Evolutionary conservation across 2,797 vertebrate genomes (phyloP), one percentile per base, ranked within the genome.

Genomic region (Microctenopoma steveboyesi): DNA sequence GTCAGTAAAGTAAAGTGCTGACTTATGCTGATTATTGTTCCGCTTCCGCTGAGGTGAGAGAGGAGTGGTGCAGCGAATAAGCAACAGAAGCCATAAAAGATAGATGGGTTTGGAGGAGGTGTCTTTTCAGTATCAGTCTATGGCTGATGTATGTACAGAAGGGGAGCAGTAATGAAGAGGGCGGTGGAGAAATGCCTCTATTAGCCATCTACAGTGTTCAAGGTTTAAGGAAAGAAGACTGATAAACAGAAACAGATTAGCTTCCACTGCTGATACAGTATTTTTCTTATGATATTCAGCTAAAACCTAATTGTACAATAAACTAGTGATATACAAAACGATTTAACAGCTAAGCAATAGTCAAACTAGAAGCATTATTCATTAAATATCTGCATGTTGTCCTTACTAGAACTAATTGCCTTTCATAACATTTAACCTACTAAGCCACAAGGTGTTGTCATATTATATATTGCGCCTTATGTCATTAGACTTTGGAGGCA

Each of bases 31-130:
- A 67, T 53, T 37, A 60, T 30, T 76, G 75, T 30, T 68, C 3
- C 73, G 33, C 58, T 78, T 76, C 62, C 0, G 30, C 55, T 52
- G 54, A 54, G 80, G 65, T 58, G 59, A 52, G 71, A 78, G 63
- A 52, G n/a, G 56, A 80, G 69, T 63, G 65, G 63, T 64, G 74
- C 37, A 9, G 49, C 11, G 53, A 69, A 52, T 66, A 45, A 61
- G 47, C 39, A 68, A 18, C 57, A 55, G 56, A 64, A 73, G 68
- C 70, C 68, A 79, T 86, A 66, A 80, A 88, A 83, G 63, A 79
- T 74, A 60, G 73, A 88, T 84, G 69, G 69, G 25, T 58, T 67
- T 58, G 52, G 58, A 78, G 64, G 69, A 84, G 58, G 57, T 40
- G 72, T 81, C 54, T 75, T 48, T 56, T 63, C 11, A n/a, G 2